Base-by-base conservation (phyloP, 2,797 vertebrate genomes). In the Babyrousa celebensis region DNA sequence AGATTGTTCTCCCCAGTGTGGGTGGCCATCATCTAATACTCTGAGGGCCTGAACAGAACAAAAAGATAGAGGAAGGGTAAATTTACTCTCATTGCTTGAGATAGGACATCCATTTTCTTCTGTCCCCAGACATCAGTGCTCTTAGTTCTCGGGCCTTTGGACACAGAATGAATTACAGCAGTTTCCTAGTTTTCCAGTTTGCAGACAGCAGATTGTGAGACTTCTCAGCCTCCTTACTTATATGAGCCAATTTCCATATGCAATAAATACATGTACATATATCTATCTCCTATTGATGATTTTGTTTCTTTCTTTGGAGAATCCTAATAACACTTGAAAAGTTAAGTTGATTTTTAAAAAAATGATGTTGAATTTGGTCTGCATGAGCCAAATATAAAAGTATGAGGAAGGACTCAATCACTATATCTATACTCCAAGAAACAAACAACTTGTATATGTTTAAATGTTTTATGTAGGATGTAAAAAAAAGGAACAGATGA, bases 341-440 rank as follows among this genome's bases (percentile, higher is more conserved):
- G 12, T 40, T 62, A 9, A 75, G 25, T 29, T 85, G 32, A 65
- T 85, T 25, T 48, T 40, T 40, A 1, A 12, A 88, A 82, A 65
- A 75, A 65, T 16, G 20, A 36, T 60, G 20, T 63, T 79, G 17
- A 68, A 29, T 84, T 67, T 84, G 5, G 29, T 91, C 5, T 87
- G 67, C 94, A 48, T 72, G 40, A 95, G 5, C 15, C n/a, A 91
- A 79, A 74, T 48, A 58, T 48, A 60, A 77, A 93, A 86, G 27
- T 36, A 29, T 70, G 27, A 3, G 4, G 32, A 36, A 84, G n/a
- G n/a, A 58, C 14, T 70, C 16, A n/a, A 48, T 93, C 56, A 48
- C 6, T 88, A 25, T 23, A 25, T 48, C 6, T 23, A 29, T 36
- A 32, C 29, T 89, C 18, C 75, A 93, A 65, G 32, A 16, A 72